Evolutionary conservation across 1,140 invertebrate genomes (phyloP).

Genomic region (Drosophila nigrodunni): DNA sequence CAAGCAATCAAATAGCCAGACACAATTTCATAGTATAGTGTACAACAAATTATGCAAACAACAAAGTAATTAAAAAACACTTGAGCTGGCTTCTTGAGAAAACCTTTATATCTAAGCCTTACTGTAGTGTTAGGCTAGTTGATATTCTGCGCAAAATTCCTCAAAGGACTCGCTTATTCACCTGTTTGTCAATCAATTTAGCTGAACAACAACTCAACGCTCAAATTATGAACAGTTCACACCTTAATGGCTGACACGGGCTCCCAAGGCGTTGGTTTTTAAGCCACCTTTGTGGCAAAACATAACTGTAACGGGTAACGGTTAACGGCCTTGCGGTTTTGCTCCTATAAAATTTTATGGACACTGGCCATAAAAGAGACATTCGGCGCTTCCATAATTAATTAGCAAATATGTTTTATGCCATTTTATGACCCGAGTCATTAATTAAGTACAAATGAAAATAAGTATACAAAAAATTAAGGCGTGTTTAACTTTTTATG

Average conservation of each 20-base stretch:
- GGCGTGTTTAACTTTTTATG: conserved; percentile 10
- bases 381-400: conserved; percentile 43
- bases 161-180: conserved; percentile 7
- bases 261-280: conserved; percentile 23
- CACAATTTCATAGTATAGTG: conserved; percentile 27
- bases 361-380: conserved; percentile 52
- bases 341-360: conserved; percentile 62
- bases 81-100: not conserved
- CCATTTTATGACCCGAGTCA: conserved; percentile 28
- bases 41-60: conserved; percentile 12
- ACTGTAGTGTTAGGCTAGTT: not conserved
- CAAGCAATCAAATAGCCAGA: conserved; percentile 57
- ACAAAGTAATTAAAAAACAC: conserved; percentile 32
- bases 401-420: conserved; percentile 54
- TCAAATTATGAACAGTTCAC: conserved; percentile 66
- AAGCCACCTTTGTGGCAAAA: conserved; percentile 7
- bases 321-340: conserved; percentile 35
- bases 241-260: conserved; percentile 45
- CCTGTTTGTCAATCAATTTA: conserved; percentile 33
- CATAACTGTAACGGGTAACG: conserved; percentile 26
- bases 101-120: not conserved
- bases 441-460: conserved; percentile 29
- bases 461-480: not conserved
- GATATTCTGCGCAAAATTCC: not conserved
- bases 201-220: conserved; percentile 16